Base-by-base conservation (phyloP, 2,797 vertebrate species). In the Babyrousa celebensis region DNA sequence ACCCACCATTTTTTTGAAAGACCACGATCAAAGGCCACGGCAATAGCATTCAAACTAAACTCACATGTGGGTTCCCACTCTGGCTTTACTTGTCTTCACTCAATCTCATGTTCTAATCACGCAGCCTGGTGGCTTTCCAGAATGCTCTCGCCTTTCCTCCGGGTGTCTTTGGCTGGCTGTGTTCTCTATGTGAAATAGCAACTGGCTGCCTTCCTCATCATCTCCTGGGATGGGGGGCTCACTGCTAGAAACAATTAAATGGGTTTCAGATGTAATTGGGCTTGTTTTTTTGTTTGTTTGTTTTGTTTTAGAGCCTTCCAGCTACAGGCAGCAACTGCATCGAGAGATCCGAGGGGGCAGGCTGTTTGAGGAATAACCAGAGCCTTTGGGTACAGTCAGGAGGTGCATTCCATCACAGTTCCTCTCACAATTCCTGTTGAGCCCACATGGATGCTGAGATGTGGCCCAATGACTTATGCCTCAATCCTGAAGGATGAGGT, bases 381-480 rank as follows among this genome's bases (percentile, higher is more conserved):
- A 23, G 32, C 5, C 36, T n/a, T 54, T 21, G 5, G 65, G 56
- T 29, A 25, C 72, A 74, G 67, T 16, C 48, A 85, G 70, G 52
- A 80, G 10, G 7, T 65, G 10, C 5, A 6, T 9, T 40, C 25
- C 32, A 0, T 17, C 68, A 0, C 5, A 70, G 68, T 18, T 15
- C 27, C 21, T 32, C 10, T 58, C 14, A 0, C 62, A n/a, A 72
- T 71, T 70, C 32, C 25, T n/a, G 15, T 72, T 2, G 48, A n/a
- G 14, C 25, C 18, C 20, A 3, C 7, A 17, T 12, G 20, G 21
- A 32, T 11, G 6, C 12, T 63, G 25, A 27, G 29, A 23, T 82
- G 58, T 32, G 23, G 21, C 11, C 20, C n/a, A 65, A 23, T 56
- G 63, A 74, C 52, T 52, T 40, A 20, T 3, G 21, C 54, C 58